Conservation (phyloP, 2,797 vertebrate genomes). For the Neosilurus mollespiculum region DNA sequence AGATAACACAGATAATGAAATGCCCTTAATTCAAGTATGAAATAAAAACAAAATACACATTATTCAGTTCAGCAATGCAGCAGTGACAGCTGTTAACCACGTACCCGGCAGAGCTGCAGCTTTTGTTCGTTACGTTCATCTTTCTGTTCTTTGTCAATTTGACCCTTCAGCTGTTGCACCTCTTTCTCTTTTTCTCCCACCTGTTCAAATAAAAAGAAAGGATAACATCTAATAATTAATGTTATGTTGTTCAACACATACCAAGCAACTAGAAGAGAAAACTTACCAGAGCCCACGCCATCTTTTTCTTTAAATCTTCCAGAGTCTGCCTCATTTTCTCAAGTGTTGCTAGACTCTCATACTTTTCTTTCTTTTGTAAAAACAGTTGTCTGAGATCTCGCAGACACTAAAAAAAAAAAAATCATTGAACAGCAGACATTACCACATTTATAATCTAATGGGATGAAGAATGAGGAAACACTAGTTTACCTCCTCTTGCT, state of each 20-base stretch:
- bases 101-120: constrained; percentile 55
- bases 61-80: neutral
- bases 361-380: constrained; percentile 67
- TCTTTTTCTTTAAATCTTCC: constrained; percentile 66
- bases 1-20: neutral
- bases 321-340: constrained; percentile 60
- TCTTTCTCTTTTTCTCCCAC: constrained; percentile 58
- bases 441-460: neutral
- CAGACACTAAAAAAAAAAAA: constrained; percentile 50
- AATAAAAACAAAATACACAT: neutral
- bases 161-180: constrained; percentile 51
- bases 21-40: neutral
- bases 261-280: constrained; percentile 1
- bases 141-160: constrained; percentile 53
- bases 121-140: constrained; percentile 58
- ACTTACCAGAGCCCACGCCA: constrained; percentile 60
- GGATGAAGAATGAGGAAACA: neutral
- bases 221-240: neutral
- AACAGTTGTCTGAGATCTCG: constrained; percentile 61
- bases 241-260: neutral
- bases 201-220: constrained; percentile 34
- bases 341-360: constrained; percentile 62
- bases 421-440: neutral
- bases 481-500: constrained; percentile 66
- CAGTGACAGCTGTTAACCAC: neutral